These are phyloP conservation scores for Nycteola revayana DNA, from an alignment of 2,888 invertebrate species.

Conservation along the genomic window DNA sequence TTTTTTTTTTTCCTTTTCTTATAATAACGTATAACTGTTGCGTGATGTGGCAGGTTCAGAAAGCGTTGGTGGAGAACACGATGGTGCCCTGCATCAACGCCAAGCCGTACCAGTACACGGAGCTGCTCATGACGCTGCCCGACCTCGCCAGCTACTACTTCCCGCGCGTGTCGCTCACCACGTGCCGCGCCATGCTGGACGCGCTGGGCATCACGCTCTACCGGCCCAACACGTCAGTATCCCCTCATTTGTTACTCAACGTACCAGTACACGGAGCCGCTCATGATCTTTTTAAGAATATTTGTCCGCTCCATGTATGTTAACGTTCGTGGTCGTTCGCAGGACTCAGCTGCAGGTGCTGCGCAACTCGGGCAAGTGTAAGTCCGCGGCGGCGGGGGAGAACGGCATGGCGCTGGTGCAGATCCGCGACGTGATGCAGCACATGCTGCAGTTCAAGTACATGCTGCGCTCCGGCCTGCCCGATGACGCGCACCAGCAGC, in stretches of 20 bases:
- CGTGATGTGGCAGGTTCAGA: conserved; percentile 84
- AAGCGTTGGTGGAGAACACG: conserved; percentile 89
- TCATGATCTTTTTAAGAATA: too few species aligned
- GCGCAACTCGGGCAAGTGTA: conserved; percentile 88
- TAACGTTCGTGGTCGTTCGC: too few species aligned
- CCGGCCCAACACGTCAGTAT: conserved; percentile 90
- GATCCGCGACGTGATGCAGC: conserved; percentile 91
- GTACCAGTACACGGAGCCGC: neutral
- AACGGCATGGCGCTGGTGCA: conserved; percentile 90
- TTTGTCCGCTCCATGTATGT: too few species aligned
- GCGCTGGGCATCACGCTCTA: conserved; percentile 90
- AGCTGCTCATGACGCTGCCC: conserved; percentile 90
- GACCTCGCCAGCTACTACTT: conserved; percentile 92
- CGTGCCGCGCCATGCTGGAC: conserved; percentile 90
- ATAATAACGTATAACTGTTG: neutral
- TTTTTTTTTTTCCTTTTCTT: neutral
- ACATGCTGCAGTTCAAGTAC: conserved; percentile 93
- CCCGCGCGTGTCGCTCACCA: conserved; percentile 87
- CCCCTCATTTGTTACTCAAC: neutral
- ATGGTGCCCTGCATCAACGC: conserved; percentile 94
- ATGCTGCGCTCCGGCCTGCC: conserved; percentile 84
- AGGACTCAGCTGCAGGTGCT: conserved; percentile 90
- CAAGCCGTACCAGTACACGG: conserved; percentile 91
- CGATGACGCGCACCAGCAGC: conserved; percentile 44
- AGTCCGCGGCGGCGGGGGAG: conserved; percentile 82